phyloP scores from a whole-genome alignment of 2,888 invertebrate species.

The Schizotus pectinicornis region DNA sequence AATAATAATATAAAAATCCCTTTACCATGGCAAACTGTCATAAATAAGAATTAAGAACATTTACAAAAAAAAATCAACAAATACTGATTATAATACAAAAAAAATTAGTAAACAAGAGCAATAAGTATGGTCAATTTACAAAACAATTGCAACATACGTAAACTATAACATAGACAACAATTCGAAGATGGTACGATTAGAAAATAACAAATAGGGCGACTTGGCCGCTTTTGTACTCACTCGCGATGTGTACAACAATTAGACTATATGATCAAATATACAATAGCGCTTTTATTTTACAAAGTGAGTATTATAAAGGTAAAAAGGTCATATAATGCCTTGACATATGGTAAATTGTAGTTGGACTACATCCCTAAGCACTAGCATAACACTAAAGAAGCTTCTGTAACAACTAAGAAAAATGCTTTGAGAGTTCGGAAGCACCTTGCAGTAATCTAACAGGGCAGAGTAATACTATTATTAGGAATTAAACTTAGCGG shows the following conservation, averaged over 20 bases:
- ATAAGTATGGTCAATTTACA: slow-evolving; percentile 36
- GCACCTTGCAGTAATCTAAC: slow-evolving; percentile 27
- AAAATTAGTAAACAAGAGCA: slow-evolving; percentile 33
- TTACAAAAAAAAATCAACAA: slow-evolving; percentile 39
- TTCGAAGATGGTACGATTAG: slow-evolving; percentile 49
- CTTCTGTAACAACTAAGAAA: slow-evolving; percentile 30
- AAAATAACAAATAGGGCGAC: slow-evolving; percentile 42
- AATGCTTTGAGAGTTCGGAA: slow-evolving; percentile 18
- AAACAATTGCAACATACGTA: slow-evolving; percentile 35
- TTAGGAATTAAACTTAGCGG: slow-evolving; percentile 43
- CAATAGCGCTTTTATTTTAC: slow-evolving; percentile 44
- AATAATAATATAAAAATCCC: slow-evolving; percentile 48
- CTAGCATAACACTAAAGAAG: slow-evolving; percentile 41
- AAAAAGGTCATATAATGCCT: slow-evolving; percentile 56
- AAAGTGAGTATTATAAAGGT: slow-evolving; percentile 55
- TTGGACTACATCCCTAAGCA: slow-evolving; percentile 47
- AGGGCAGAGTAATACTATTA: slow-evolving; percentile 49
- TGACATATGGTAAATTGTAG: slow-evolving; percentile 56
- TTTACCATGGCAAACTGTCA: slow-evolving; percentile 55
- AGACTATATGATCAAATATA: slow-evolving; percentile 39
- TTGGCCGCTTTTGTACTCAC: slow-evolving; percentile 48
- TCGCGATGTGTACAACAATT: slow-evolving; percentile 36
- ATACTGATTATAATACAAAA: slow-evolving; percentile 43
- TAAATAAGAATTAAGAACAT: slow-evolving; percentile 44
- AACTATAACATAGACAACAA: slow-evolving; percentile 56